A percentile compares a stretch with the other conserved stretches of the same genome.
Evolutionary conservation across 2,797 vertebrate species (phyloP).

Genomic region (Chaenodraco wilsoni): DNA sequence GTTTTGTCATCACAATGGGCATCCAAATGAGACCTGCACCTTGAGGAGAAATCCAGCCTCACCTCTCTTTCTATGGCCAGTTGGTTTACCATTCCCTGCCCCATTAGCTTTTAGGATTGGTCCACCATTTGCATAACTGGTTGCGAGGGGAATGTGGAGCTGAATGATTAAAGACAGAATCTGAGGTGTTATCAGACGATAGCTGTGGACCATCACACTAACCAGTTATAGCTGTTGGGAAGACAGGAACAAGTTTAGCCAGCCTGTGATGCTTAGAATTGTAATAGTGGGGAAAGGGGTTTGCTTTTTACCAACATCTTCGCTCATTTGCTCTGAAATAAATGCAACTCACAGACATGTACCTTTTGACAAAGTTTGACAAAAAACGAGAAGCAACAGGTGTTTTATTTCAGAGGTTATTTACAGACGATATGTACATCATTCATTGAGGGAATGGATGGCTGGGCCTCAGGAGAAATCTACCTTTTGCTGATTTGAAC

Average conservation of each 20-base stretch:
- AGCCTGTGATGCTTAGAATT: not conserved
- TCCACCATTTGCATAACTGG: conserved; percentile 71
- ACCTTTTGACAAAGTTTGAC: conserved; percentile 28
- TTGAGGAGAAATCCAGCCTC: conserved; percentile 48
- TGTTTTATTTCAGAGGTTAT: conserved; percentile 66
- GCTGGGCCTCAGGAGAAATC: conserved; percentile 61
- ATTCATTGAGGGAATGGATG: conserved; percentile 58
- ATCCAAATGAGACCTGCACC: conserved; percentile 62
- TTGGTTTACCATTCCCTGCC: conserved; percentile 64
- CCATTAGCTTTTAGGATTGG: conserved; percentile 75
- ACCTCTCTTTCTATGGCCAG: conserved; percentile 53
- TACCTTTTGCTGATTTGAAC: conserved; percentile 72
- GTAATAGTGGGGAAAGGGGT: not conserved
- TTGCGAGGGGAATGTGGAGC: conserved; percentile 51
- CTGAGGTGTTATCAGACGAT: conserved; percentile 44
- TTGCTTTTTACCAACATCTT: conserved; percentile 21
- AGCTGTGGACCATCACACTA: conserved; percentile 52
- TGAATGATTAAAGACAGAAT: conserved; percentile 65
- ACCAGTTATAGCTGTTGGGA: conserved; percentile 38
- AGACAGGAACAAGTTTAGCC: conserved; percentile 47
- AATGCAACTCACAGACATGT: conserved; percentile 27
- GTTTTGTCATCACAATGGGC: conserved; percentile 55
- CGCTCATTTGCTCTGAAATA: conserved; percentile 32
- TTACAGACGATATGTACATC: conserved; percentile 44
- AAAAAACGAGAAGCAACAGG: conserved; percentile 56